phyloP scores from a whole-genome alignment of 2,888 invertebrate species.

The Scaeva pyrastri region DNA sequence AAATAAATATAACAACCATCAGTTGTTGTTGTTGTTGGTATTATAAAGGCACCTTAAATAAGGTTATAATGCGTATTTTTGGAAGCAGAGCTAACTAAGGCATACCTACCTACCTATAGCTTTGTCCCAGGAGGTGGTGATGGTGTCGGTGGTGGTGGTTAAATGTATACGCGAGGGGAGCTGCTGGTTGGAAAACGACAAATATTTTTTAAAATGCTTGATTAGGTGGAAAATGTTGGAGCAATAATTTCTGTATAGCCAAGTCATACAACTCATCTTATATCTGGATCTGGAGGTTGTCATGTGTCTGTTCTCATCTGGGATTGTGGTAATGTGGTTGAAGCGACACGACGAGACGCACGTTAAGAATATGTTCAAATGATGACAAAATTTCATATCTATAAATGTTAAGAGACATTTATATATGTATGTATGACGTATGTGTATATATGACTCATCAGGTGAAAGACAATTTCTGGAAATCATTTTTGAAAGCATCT shows the following conservation, averaged over 20 bases:
- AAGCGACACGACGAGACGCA: too few species aligned
- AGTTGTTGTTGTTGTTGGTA: background rate
- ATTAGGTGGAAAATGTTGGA: slow-evolving; percentile 72
- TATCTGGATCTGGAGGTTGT: slow-evolving; percentile 59
- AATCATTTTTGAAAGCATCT: too few species aligned
- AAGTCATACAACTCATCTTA: too few species aligned
- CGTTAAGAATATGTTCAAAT: background rate
- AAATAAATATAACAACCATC: background rate
- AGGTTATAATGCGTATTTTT: background rate
- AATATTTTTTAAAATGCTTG: slow-evolving; percentile 61
- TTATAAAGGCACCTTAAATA: background rate
- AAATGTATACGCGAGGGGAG: slow-evolving; percentile 56
- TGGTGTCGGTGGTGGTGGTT: background rate
- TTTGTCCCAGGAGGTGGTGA: background rate
- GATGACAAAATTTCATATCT: background rate
- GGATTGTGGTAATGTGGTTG: background rate
- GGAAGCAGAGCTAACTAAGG: background rate
- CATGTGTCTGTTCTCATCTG: slow-evolving; percentile 53
- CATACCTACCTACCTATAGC: too few species aligned
- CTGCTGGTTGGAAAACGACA: slow-evolving; percentile 31
- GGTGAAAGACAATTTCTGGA: too few species aligned
- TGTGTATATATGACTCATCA: too few species aligned
- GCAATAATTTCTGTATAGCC: slow-evolving; percentile 61
- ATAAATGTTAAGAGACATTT: too few species aligned
- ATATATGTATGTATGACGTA: too few species aligned